phyloP scores from a whole-genome alignment of 2,797 vertebrate genomes.

The Furcifer pardalis region DNA sequence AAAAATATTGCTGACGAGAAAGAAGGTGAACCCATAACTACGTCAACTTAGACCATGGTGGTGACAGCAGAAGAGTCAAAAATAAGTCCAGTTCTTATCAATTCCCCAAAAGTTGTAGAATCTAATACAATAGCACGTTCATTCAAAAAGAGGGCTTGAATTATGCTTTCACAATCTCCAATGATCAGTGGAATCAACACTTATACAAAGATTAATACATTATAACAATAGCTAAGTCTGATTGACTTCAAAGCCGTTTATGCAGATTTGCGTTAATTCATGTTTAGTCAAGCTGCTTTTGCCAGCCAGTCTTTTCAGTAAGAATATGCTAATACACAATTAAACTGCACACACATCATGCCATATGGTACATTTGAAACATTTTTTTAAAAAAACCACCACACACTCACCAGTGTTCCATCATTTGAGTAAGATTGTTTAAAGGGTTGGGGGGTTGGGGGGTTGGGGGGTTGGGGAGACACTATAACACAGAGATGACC shows the following conservation, averaged over 20 bases:
- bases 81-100: background rate
- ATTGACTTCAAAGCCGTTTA: conserved; percentile 62
- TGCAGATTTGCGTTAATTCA: conserved; percentile 75
- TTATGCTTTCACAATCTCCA: conserved; percentile 22
- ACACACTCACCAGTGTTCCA: conserved; percentile 53
- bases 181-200: conserved; percentile 39
- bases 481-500: conserved; percentile 65
- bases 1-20: conserved; percentile 70
- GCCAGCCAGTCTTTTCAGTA: conserved; percentile 68
- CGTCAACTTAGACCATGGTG: conserved; percentile 20
- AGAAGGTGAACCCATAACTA: conserved; percentile 53
- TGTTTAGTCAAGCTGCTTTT: conserved; percentile 76
- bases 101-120: background rate
- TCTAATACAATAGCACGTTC: background rate
- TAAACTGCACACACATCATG: conserved; percentile 73
- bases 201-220: conserved; percentile 19
- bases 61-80: background rate
- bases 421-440: conserved; percentile 71
- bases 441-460: conserved; percentile 59
- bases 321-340: conserved; percentile 84
- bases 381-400: conserved; percentile 58
- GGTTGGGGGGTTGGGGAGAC: conserved; percentile 36
- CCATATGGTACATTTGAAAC: conserved; percentile 83
- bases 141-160: background rate
- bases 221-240: conserved; percentile 34